Base-by-base conservation (phyloP, 2,797 vertebrate species). In the Denticeps clupeoides region DNA sequence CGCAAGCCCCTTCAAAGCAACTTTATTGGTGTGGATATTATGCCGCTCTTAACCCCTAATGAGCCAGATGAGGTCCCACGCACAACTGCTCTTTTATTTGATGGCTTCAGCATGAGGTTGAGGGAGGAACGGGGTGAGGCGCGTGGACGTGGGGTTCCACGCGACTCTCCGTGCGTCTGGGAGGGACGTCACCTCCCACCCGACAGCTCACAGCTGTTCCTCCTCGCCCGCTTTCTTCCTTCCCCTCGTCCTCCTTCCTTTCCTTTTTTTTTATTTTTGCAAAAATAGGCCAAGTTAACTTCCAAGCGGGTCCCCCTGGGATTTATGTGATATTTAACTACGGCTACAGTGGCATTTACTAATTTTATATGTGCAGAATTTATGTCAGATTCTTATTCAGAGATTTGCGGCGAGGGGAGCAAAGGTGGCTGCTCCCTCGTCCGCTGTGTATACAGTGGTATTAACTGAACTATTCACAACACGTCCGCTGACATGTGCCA, bases 291-390 rank as follows among this genome's bases (percentile, higher is more conserved):
- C 84, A 85, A 79, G 79, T 82, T 80, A 84, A 78, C 79, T 80
- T 74, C 67, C 70, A 60, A 49, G 64, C 57, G 51, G 45, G 52
- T 51, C 60, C 62, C 53, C 60, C 1, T 2, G 80, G 76, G 82
- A 72, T 68, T 73, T 59, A 65, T 80, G 83, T 87, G 84, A 87
- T 87, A 87, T 85, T 87, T 87, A 87, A 84, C 83, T 83, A 84
- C 73, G 79, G 82, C 82, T 83, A 81, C 83, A 81, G 82, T 85
- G 84, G 82, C 83, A 87, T 86, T 87, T 87, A 85, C 84, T 85
- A 85, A 85, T 87, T 85, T 87, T 84, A 83, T 84, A 86, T 85
- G 80, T 82, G 84, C 82, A 81, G 82, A 85, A 86, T 85, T 83
- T 81, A 81, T 84, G 83, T 84, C 84, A 85, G 79, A 82, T 82